Evolutionary conservation across 2,797 vertebrate species (phyloP).

Genomic region (Dromococcyx pavoninus): DNA sequence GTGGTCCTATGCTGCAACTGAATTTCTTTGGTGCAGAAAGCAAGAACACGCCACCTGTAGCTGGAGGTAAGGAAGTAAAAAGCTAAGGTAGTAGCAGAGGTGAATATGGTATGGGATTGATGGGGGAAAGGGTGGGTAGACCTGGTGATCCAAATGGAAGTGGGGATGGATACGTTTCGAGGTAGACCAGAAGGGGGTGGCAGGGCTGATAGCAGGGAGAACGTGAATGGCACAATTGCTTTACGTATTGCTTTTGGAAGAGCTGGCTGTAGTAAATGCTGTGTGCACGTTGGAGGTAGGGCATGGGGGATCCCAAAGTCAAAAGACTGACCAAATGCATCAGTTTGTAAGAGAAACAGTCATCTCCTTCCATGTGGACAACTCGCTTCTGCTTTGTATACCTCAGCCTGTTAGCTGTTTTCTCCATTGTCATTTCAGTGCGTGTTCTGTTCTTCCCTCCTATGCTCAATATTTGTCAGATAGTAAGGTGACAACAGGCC

Average conservation of each 20-base stretch:
- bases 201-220: neutral
- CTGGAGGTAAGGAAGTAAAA: constrained; percentile 27
- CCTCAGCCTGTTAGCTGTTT: neutral
- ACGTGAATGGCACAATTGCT: neutral
- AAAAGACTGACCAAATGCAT: neutral
- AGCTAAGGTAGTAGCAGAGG: neutral
- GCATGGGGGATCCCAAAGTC: neutral
- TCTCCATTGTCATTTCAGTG: neutral
- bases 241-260: neutral
- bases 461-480: neutral
- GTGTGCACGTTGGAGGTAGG: rapidly evolving
- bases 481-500: no score
- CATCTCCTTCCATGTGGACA: neutral
- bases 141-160: neutral
- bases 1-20: neutral
- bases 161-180: neutral
- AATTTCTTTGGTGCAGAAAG: neutral
- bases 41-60: neutral
- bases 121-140: neutral
- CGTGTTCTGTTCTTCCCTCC: neutral
- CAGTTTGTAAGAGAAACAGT: neutral
- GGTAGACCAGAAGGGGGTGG: neutral
- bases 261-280: neutral
- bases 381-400: neutral
- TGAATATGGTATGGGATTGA: neutral